These are phyloP conservation scores for Eclectus roratus DNA, from an alignment of 2,113 vertebrate species.

Conservation along the genomic window DNA sequence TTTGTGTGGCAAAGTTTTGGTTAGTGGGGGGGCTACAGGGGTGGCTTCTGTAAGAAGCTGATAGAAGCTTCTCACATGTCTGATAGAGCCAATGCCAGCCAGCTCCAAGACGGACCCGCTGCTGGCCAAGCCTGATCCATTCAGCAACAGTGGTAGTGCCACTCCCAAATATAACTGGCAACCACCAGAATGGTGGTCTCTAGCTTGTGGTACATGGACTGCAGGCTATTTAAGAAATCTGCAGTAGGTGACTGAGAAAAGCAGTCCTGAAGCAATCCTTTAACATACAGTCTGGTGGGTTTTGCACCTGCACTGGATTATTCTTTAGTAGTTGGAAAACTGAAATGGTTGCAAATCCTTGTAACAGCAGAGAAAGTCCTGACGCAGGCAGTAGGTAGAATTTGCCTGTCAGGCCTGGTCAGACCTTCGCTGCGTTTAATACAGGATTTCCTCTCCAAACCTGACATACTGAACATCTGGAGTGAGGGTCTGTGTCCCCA, in stretches of 20 bases:
- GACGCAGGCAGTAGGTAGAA: not conserved
- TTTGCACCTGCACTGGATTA: not conserved
- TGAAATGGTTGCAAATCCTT: not conserved
- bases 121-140: too few species aligned
- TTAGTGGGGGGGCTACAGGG: too few species aligned
- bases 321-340: not conserved
- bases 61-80: too few species aligned
- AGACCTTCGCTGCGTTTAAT: not conserved
- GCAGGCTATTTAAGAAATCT: not conserved
- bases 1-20: too few species aligned
- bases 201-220: rapidly evolving
- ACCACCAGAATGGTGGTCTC: not conserved
- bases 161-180: not conserved
- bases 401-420: not conserved
- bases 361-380: not conserved
- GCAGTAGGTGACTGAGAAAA: not conserved
- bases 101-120: too few species aligned
- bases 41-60: too few species aligned
- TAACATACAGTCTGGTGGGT: not conserved
- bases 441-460: not conserved
- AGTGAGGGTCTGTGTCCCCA: rapidly evolving
- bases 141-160: too few species aligned
- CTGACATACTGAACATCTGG: not conserved
- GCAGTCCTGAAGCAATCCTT: not conserved
- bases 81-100: too few species aligned